phyloP scores from a whole-genome alignment of 2,113 vertebrate species.

The Hippolais icterina region DNA sequence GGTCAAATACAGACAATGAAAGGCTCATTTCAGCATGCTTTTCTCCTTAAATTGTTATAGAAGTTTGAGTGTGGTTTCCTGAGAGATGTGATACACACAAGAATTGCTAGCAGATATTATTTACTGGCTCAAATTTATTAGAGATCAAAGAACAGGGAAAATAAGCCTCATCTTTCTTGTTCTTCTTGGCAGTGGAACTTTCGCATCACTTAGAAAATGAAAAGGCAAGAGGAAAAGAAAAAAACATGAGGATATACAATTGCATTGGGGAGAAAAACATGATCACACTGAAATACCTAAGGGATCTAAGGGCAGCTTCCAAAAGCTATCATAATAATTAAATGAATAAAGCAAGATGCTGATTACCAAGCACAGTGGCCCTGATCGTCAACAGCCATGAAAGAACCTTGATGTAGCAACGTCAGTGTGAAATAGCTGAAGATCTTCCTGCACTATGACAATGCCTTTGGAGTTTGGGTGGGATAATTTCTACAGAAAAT shows the following conservation, averaged over 20 bases:
- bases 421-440: background rate
- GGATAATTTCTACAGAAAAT: background rate
- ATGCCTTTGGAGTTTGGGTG: background rate
- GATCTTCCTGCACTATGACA: background rate
- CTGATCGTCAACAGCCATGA: background rate
- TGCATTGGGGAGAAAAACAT: background rate
- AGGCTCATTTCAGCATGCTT: constrained; percentile 7
- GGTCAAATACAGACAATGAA: background rate
- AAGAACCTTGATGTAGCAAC: background rate
- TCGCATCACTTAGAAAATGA: background rate
- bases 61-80: constrained; percentile 3
- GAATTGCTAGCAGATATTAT: constrained; percentile 16
- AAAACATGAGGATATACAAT: background rate
- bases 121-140: constrained; percentile 17
- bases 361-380: background rate
- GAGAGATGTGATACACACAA: constrained; percentile 17
- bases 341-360: background rate
- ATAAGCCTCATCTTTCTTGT: background rate
- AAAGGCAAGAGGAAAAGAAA: background rate
- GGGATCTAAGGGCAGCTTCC: background rate
- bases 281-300: background rate
- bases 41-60: background rate
- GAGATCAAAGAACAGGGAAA: constrained; percentile 16
- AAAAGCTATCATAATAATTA: constrained; percentile 7
- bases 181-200: constrained; percentile 21